Percentiles rank a stretch among this genome's conserved stretches.
phyloP scores from a whole-genome alignment of 2,797 vertebrate species.

The Podarcis lilfordi region DNA sequence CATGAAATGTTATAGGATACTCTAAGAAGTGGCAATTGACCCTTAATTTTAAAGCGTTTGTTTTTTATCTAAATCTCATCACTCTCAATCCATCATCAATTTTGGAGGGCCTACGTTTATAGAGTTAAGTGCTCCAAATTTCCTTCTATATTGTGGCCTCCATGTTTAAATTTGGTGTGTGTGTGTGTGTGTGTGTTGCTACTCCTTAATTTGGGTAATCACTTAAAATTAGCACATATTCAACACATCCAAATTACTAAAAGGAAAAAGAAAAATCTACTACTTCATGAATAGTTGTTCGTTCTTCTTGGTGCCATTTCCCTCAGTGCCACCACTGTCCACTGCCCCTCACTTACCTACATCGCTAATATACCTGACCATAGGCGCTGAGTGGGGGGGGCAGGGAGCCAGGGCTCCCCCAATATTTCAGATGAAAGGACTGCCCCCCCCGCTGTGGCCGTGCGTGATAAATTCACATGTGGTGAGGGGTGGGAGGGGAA shows the following conservation, averaged over 20 bases:
- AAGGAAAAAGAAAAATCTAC: no score
- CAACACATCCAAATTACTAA: background rate
- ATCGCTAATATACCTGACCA: no score
- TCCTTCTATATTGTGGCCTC: background rate
- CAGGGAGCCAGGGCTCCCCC: no score
- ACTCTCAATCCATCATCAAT: background rate
- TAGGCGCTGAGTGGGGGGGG: no score
- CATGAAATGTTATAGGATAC: slow-evolving; percentile 45
- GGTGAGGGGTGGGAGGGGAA: background rate
- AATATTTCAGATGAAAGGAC: no score
- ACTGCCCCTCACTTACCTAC: no score
- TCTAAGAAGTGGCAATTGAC: slow-evolving; percentile 11
- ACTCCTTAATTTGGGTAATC: background rate
- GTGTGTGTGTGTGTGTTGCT: no score
- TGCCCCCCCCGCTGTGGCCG: no score
- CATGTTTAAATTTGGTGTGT: background rate
- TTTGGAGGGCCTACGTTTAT: background rate
- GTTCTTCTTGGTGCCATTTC: no score
- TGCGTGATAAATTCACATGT: background rate
- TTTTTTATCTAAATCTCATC: background rate
- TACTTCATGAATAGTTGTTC: no score
- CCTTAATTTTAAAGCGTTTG: background rate
- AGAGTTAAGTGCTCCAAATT: background rate
- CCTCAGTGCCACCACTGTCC: no score
- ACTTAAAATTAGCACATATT: background rate